These are phyloP conservation scores for Xestobium rufovillosum DNA, from an alignment of 2,888 invertebrate genomes.

Conservation along the genomic window DNA sequence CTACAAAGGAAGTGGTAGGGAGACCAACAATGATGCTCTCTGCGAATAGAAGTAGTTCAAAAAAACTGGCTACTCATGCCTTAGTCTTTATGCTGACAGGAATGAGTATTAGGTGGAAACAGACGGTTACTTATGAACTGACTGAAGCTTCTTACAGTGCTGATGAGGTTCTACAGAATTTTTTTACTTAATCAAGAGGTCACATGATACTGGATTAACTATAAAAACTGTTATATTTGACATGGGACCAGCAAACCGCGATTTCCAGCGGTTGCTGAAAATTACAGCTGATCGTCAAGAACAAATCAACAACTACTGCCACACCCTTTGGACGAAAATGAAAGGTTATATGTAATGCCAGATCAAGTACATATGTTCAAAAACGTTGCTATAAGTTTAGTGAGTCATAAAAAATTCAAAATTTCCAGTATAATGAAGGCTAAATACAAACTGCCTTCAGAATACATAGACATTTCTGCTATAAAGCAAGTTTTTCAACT, in stretches of 20 bases:
- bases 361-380: conserved; percentile 16
- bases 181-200: conserved; percentile 5
- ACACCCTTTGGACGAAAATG: conserved; percentile 5
- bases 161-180: too few species aligned
- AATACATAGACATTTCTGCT: conserved; percentile 5
- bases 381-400: conserved; percentile 13
- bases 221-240: conserved; percentile 4
- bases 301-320: conserved; percentile 5
- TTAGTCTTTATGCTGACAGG: conserved; percentile 11
- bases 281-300: conserved; percentile 4
- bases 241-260: conserved; percentile 9
- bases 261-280: conserved; percentile 5
- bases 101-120: too few species aligned
- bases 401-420: conserved; percentile 4
- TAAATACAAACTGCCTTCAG: conserved; percentile 10
- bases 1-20: conserved; percentile 7
- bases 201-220: conserved; percentile 1
- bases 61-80: conserved; percentile 9
- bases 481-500: conserved; percentile 8
- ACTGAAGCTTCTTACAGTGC: too few species aligned
- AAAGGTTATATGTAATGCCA: conserved; percentile 13
- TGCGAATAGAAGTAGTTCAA: too few species aligned
- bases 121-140: too few species aligned
- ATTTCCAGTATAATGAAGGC: conserved; percentile 4
- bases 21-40: conserved; percentile 11